These are phyloP conservation scores for Drosophila nr. fundita DNA, from an alignment of 2,888 invertebrate genomes.

Conservation along the genomic window DNA sequence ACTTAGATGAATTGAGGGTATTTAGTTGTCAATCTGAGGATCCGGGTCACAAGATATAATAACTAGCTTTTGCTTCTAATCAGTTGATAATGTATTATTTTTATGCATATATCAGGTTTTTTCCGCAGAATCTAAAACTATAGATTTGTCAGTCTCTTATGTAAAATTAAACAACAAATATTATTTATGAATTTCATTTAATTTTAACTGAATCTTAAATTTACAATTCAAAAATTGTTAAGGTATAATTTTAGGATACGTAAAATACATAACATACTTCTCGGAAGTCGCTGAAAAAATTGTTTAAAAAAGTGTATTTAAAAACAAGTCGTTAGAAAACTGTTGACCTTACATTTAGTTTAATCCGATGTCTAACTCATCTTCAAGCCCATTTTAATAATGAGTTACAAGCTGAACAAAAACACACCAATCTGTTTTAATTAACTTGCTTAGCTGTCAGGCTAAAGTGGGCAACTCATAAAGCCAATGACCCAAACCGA, in stretches of 20 bases:
- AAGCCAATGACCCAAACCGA: constrained; percentile 19
- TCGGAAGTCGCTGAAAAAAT: constrained; percentile 1
- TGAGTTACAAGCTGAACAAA: constrained; percentile 1
- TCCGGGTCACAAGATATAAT: background rate
- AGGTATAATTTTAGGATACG: constrained; percentile 40
- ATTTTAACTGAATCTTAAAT: background rate
- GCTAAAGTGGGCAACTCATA: background rate
- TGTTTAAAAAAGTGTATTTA: background rate
- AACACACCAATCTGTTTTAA: constrained; percentile 20
- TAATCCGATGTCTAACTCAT: background rate
- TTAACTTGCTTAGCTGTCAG: constrained; percentile 23
- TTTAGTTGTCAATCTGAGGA: background rate
- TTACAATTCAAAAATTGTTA: background rate
- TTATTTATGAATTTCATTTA: background rate
- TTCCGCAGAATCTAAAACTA: background rate
- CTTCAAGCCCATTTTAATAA: constrained; percentile 21
- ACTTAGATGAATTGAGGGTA: background rate
- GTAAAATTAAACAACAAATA: background rate
- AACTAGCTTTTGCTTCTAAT: background rate
- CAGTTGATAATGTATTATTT: background rate
- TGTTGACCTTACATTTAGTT: constrained; percentile 12
- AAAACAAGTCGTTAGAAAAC: background rate
- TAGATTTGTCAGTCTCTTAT: background rate
- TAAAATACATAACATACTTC: constrained; percentile 33
- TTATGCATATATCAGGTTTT: background rate